phyloP scores from a whole-genome alignment of 2,113 vertebrate genomes.

The Amblyornis subalaris region DNA sequence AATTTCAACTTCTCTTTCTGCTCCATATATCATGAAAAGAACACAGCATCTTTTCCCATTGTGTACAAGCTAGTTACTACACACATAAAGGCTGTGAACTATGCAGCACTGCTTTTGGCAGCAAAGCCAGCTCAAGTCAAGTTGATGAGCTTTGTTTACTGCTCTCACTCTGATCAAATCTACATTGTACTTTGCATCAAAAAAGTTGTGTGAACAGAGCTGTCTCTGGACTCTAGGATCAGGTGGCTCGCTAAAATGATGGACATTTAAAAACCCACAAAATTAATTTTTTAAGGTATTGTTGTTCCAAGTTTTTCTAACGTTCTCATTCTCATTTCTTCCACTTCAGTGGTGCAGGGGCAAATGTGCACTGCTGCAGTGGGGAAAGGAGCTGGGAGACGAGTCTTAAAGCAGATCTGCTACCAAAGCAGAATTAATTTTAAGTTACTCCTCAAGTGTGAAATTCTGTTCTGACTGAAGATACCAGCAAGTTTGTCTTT shows the following conservation, averaged over 20 bases:
- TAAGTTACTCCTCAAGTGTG: neutral
- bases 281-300: neutral
- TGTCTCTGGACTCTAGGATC: neutral
- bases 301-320: neutral
- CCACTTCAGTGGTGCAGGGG: neutral
- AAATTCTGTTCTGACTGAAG: constrained; percentile 15
- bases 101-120: neutral
- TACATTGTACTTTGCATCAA: neutral
- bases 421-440: neutral
- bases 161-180: neutral
- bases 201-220: neutral
- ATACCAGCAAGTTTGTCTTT: constrained; percentile 5
- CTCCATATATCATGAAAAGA: neutral
- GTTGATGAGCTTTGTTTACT: neutral
- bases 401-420: neutral
- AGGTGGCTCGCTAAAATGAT: neutral
- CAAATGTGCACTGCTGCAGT: neutral
- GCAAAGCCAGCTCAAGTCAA: neutral
- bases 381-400: neutral
- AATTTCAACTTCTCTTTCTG: neutral
- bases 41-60: rapidly evolving
- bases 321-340: neutral
- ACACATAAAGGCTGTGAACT: neutral
- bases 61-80: neutral
- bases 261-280: rapidly evolving